Percentiles rank a stretch among this genome's conserved stretches.
phyloP scores from a whole-genome alignment of 2,888 invertebrate genomes.

The Leptinotarsa tumamoca region DNA sequence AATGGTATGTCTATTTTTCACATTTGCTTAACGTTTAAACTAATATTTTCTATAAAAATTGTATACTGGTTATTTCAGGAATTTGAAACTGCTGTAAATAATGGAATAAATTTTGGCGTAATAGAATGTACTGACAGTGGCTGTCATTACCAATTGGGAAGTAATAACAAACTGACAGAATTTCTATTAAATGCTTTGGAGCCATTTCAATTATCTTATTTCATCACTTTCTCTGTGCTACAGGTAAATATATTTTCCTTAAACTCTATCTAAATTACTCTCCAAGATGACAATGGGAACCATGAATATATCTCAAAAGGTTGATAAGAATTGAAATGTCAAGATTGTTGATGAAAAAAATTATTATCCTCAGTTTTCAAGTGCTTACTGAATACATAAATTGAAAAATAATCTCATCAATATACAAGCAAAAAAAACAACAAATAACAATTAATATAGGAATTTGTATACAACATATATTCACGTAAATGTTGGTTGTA shows the following conservation, averaged over 20 bases:
- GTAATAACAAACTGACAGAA: constrained; percentile 67
- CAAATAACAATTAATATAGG: too few species aligned
- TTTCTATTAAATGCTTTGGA: constrained; percentile 72
- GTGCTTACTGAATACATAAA: too few species aligned
- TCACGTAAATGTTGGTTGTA: too few species aligned
- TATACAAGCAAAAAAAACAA: too few species aligned
- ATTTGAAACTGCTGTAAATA: constrained; percentile 65
- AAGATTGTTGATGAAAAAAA: too few species aligned
- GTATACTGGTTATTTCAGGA: constrained; percentile 54
- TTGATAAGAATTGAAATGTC: too few species aligned
- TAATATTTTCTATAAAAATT: background rate
- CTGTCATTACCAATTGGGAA: constrained; percentile 63
- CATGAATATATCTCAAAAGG: too few species aligned
- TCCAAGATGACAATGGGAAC: too few species aligned
- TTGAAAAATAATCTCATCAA: too few species aligned
- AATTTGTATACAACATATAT: too few species aligned
- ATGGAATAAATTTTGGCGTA: constrained; percentile 59
- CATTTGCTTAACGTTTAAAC: background rate
- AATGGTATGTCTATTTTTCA: constrained; percentile 61
- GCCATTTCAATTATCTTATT: constrained; percentile 75
- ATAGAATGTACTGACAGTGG: constrained; percentile 53
- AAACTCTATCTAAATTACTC: constrained; percentile 13
- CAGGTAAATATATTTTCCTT: constrained; percentile 64
- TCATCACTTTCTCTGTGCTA: constrained; percentile 66
- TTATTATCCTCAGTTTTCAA: too few species aligned